phyloP scores from a whole-genome alignment of 2,113 vertebrate genomes.

The Charadrius vociferus region DNA sequence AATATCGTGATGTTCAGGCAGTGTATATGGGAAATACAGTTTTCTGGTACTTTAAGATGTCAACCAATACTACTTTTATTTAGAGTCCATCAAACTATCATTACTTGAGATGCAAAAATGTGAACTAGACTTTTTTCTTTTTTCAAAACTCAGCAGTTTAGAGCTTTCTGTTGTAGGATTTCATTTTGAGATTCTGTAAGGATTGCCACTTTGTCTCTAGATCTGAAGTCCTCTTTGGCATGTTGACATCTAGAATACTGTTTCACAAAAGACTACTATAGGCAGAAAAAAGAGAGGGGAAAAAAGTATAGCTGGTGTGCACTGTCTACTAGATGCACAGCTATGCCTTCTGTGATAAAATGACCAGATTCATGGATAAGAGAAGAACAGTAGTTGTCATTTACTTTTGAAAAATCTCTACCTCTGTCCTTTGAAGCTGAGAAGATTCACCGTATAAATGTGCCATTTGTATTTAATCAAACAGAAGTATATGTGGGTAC shows the following conservation, averaged over 20 bases:
- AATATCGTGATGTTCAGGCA: background rate
- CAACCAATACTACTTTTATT: background rate
- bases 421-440: background rate
- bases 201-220: background rate
- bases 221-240: background rate
- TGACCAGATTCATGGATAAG: background rate
- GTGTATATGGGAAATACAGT: background rate
- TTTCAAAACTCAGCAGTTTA: background rate
- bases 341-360: background rate
- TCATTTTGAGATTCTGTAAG: background rate
- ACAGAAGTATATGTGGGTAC: background rate
- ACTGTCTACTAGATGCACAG: background rate
- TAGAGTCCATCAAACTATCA: background rate
- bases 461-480: background rate
- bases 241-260: background rate
- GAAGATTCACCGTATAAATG: background rate
- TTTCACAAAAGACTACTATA: background rate
- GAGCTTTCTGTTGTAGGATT: background rate
- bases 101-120: background rate
- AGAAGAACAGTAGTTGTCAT: background rate
- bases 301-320: background rate
- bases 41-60: background rate
- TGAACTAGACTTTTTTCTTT: background rate
- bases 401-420: background rate
- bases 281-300: background rate